Conservation (phyloP, 2,797 vertebrate genomes). For the Hippocampus kuda region DNA sequence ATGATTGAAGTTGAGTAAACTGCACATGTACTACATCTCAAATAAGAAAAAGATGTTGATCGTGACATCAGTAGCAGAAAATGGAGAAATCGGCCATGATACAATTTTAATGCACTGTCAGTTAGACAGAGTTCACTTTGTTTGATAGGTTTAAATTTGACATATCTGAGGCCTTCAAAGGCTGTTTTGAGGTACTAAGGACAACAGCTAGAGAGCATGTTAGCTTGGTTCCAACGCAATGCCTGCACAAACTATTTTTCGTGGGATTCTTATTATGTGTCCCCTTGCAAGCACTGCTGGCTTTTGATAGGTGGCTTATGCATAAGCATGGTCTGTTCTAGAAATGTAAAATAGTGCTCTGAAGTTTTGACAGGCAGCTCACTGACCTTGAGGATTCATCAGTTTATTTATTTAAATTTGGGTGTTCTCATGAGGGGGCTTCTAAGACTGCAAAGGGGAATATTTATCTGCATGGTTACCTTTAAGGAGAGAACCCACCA, state of each 20-base stretch:
- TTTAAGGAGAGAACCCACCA: constrained; percentile 46
- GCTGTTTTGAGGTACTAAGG: not conserved
- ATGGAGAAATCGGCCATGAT: not conserved
- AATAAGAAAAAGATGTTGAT: not conserved
- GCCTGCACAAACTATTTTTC: not conserved
- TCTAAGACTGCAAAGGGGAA: constrained; percentile 41
- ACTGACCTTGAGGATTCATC: constrained; percentile 59
- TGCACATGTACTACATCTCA: not conserved
- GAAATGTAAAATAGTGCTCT: constrained; percentile 29
- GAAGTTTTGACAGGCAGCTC: constrained; percentile 25
- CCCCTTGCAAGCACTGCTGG: not conserved
- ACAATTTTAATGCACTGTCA: not conserved
- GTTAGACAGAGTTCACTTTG: not conserved
- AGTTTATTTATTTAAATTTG: constrained; percentile 49
- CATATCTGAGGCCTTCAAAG: not conserved
- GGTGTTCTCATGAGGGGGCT: constrained; percentile 31
- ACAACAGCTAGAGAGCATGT: not conserved
- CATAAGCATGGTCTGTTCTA: constrained; percentile 21
- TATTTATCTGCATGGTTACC: constrained; percentile 61
- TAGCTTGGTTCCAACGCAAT: not conserved
- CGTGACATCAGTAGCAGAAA: not conserved
- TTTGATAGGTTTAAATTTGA: too few relatives aligned
- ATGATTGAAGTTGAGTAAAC: not conserved
- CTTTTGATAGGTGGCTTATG: constrained; percentile 6
- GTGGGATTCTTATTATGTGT: constrained; percentile 5